Percentiles rank a stretch among this genome's conserved stretches.
Evolutionary conservation across 2,113 vertebrate genomes (phyloP).

Genomic region (Leptosomus discolor): DNA sequence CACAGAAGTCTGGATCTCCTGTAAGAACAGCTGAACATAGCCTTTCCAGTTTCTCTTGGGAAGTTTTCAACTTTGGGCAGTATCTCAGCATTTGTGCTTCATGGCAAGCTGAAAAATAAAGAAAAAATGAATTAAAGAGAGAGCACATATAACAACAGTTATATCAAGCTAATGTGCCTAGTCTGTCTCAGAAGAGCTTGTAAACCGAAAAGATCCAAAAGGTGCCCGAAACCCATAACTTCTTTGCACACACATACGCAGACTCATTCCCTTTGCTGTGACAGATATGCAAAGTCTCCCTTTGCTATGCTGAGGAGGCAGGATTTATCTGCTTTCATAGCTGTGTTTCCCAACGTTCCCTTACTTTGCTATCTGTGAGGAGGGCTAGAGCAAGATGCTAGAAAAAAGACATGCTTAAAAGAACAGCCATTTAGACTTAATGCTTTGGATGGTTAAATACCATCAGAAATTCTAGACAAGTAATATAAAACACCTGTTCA

Average conservation of each 20-base stretch:
- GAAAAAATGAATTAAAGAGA: not conserved
- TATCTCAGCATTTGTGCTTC: constrained; percentile 95
- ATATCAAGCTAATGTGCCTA: not conserved
- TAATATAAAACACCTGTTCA: not conserved
- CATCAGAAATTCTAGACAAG: not conserved
- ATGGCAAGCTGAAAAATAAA: constrained; percentile 86
- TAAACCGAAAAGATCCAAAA: not conserved
- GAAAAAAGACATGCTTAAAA: not conserved
- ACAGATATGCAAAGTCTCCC: not conserved
- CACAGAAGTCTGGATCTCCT: constrained; percentile 56
- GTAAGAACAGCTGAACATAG: constrained; percentile 55
- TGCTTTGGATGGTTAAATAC: not conserved
- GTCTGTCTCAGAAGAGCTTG: not conserved
- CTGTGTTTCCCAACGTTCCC: not conserved
- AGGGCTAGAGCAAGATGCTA: not conserved
- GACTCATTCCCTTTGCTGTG: not conserved
- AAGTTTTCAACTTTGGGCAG: constrained; percentile 68
- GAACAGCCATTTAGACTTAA: not conserved
- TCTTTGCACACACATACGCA: not conserved
- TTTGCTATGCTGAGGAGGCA: not conserved
- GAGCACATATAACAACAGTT: rapidly evolving
- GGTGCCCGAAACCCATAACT: not conserved
- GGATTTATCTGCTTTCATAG: not conserved
- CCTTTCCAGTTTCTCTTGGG: constrained; percentile 59
- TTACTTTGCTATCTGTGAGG: not conserved